Percentiles rank a stretch among this genome's conserved stretches.
Conservation (phyloP, 2,113 vertebrate species). For the Chinchilla lanigera region DNA sequence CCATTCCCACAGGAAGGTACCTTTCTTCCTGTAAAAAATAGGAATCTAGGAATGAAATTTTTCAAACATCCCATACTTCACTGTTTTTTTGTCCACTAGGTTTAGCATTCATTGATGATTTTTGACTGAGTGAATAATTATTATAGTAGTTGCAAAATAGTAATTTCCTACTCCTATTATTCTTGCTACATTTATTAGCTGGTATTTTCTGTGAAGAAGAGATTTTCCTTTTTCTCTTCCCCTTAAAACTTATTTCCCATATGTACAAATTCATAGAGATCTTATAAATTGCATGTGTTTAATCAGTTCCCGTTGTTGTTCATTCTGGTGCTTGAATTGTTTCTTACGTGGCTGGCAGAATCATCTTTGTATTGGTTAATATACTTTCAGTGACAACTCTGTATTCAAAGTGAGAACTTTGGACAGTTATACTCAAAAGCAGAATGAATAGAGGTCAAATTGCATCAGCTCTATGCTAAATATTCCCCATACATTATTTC, state of each 20-base stretch:
- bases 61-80: neutral
- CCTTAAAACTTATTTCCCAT: conserved; percentile 16
- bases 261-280: neutral
- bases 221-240: neutral
- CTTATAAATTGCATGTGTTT: neutral
- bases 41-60: neutral
- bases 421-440: neutral
- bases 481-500: neutral
- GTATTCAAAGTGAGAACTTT: neutral
- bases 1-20: neutral
- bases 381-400: neutral
- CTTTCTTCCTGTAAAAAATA: neutral
- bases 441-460: neutral
- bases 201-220: neutral
- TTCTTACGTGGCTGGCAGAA: neutral
- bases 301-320: neutral
- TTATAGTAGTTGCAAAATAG: neutral
- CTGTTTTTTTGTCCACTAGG: neutral
- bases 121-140: neutral
- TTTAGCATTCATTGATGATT: conserved; percentile 21
- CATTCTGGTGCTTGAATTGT: neutral
- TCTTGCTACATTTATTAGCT: neutral
- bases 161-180: conserved; percentile 15
- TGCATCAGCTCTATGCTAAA: neutral
- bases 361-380: neutral